Evolutionary conservation across 2,113 vertebrate species (phyloP), one percentile per base, ranked within the genome.

Genomic region (Datnioides undecimradiatus): DNA sequence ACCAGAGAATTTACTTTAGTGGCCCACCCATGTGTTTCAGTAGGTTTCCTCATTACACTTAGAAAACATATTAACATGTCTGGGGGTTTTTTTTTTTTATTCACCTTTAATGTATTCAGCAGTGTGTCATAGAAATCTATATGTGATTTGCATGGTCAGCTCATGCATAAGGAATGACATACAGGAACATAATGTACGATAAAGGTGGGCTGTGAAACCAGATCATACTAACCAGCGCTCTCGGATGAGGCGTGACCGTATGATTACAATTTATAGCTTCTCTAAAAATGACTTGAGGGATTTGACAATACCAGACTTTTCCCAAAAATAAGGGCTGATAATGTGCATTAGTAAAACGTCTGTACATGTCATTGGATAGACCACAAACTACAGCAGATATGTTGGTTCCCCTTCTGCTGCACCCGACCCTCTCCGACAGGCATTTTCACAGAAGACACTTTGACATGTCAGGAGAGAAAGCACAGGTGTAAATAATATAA

Each of bases 131-230:
- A 33, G 59, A 52, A 54, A 43, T 45, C 21, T 29, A 43, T 43
- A 68, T 63, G 23, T 38, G 59, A 84, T 59, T 57, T 66, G 58
- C 46, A 31, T 43, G n/a, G 6, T 70, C 54, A 77, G 25, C 59
- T 74, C 72, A 77, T 68, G 31, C 71, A 73, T 77, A 46, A 70
- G 51, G 43, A 68, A 79, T 54, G 8, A 29, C 68, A 43, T 51
- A 41, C 40, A 60, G 36, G 46, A 70, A 38, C 57, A 38, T 55
- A 25, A 84, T 73, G 52, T 45, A 46, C 64, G 29, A 10, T 17
- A 31, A 79, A 67, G 69, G 78, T 74, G 31, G 55, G 46, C 41
- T 8, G 19, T 58, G 45, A 55, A 73, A 74, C n/a, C 45, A 72
- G 76, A 33, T 66, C 60, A 25, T 36, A 38, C 21, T 7, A 66